phyloP scores from a whole-genome alignment of 2,797 vertebrate genomes.

The Heteromormyrus szaboi region DNA sequence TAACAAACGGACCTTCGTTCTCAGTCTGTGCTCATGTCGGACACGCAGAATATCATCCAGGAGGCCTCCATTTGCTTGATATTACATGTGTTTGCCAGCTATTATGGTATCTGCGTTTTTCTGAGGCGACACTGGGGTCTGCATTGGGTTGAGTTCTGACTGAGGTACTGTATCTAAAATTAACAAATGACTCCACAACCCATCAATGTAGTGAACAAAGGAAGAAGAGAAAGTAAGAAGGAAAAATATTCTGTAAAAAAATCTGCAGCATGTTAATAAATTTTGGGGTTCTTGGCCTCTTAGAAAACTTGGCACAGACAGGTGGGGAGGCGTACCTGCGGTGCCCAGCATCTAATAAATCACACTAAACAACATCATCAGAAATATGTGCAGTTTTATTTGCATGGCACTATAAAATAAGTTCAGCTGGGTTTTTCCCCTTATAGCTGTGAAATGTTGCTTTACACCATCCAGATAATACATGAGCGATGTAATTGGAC shows the following conservation, averaged over 20 bases:
- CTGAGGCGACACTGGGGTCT: background rate
- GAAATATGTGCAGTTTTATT: background rate
- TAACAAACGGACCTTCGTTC: background rate
- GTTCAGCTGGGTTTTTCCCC: background rate
- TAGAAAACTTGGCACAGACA: background rate
- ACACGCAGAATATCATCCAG: background rate
- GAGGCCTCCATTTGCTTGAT: background rate
- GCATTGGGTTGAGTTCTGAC: background rate
- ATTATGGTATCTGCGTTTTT: background rate
- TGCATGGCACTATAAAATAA: conserved; percentile 9
- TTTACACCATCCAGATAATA: background rate
- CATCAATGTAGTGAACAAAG: background rate
- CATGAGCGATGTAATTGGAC: conserved; percentile 1
- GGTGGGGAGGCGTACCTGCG: background rate
- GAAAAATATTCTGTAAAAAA: background rate
- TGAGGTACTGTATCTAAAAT: background rate
- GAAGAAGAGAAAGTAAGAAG: background rate
- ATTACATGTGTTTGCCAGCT: background rate
- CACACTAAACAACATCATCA: background rate
- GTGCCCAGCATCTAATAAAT: background rate
- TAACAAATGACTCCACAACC: background rate
- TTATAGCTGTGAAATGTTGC: conserved; percentile 2
- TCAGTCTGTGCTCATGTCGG: background rate
- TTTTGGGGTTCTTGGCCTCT: background rate
- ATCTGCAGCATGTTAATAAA: background rate